These are phyloP conservation scores for Chaetodon auriga DNA, from an alignment of 2,113 vertebrate genomes.

Conservation along the genomic window DNA sequence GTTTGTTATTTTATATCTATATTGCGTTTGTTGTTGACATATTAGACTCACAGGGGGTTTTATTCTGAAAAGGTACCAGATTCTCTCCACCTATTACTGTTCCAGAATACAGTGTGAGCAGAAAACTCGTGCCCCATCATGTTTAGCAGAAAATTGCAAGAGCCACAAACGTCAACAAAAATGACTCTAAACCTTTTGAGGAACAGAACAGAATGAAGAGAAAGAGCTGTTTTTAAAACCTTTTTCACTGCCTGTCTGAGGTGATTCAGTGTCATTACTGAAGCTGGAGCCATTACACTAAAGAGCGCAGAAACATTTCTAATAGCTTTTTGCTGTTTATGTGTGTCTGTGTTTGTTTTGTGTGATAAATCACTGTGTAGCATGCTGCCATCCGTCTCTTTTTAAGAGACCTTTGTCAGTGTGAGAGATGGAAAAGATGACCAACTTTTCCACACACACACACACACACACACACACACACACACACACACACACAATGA, in stretches of 20 bases:
- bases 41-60: too few species aligned
- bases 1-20: too few species aligned
- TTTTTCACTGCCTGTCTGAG: neutral
- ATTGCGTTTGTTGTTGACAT: too few species aligned
- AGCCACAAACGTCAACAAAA: neutral
- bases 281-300: conserved; percentile 11
- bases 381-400: neutral
- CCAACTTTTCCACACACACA: neutral
- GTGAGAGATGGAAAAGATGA: neutral
- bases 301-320: conserved; percentile 9
- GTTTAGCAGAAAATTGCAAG: too few species aligned
- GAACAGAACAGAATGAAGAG: neutral
- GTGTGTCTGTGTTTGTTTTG: neutral
- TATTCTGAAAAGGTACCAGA: too few species aligned
- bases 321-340: conserved; percentile 2
- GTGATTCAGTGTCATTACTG: conserved; percentile 39
- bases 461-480: neutral
- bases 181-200: neutral
- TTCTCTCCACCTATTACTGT: too few species aligned
- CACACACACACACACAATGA: neutral
- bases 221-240: neutral
- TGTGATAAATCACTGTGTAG: neutral
- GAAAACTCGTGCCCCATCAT: too few species aligned
- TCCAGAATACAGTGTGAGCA: too few species aligned
- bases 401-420: neutral